phyloP scores from a whole-genome alignment of 2,113 vertebrate species.

The Plotosus lineatus region DNA sequence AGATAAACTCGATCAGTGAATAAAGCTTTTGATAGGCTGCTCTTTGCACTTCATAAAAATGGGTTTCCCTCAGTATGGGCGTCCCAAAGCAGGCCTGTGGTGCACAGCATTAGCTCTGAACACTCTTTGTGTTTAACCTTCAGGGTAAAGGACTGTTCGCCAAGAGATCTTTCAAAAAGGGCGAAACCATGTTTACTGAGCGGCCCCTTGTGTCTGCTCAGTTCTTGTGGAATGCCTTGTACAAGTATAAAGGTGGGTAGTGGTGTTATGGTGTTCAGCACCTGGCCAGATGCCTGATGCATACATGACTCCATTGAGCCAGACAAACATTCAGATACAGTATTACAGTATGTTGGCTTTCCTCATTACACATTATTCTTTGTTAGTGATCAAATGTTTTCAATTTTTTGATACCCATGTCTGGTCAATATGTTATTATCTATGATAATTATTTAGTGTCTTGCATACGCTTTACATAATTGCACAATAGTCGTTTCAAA shows the following conservation, averaged over 20 bases:
- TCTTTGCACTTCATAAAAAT: not conserved
- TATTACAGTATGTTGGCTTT: not conserved
- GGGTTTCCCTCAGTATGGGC: not conserved
- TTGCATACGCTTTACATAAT: not conserved
- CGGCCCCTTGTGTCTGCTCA: constrained; percentile 87
- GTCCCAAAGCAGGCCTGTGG: not conserved
- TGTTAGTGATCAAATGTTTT: not conserved
- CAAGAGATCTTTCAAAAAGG: constrained; percentile 83
- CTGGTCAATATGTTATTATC: not conserved
- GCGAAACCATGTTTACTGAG: constrained; percentile 86
- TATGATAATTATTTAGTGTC: not conserved
- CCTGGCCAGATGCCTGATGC: not conserved
- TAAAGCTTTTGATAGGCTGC: not conserved
- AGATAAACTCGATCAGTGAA: not conserved
- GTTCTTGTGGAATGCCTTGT: constrained; percentile 95
- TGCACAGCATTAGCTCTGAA: not conserved
- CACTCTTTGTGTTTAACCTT: constrained; percentile 10
- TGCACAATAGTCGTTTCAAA: too few relatives aligned
- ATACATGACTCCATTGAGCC: not conserved
- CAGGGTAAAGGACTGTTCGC: constrained; percentile 95
- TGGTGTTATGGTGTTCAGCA: not conserved
- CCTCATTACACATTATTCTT: not conserved
- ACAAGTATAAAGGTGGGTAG: constrained; percentile 89
- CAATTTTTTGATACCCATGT: not conserved
- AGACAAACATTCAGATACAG: not conserved